phyloP scores from a whole-genome alignment of 2,888 invertebrate genomes.

The Drosophila nr. fundita region DNA sequence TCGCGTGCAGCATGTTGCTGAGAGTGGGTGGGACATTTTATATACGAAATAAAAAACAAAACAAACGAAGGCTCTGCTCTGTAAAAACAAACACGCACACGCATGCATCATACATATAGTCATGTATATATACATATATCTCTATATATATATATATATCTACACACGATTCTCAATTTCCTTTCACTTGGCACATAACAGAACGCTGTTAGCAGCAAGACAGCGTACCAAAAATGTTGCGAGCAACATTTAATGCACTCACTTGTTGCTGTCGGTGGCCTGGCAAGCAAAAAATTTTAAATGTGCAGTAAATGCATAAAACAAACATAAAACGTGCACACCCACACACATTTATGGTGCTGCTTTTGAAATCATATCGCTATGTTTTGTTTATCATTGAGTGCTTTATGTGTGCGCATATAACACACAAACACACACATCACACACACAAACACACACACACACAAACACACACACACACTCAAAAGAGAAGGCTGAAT shows the following conservation, averaged over 20 bases:
- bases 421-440: no score
- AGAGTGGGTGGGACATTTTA: slow-evolving; percentile 11
- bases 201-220: slow-evolving; percentile 42
- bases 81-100: background rate
- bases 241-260: slow-evolving; percentile 22
- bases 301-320: slow-evolving; percentile 11
- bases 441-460: no score
- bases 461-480: slow-evolving; percentile 12
- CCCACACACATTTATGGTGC: background rate
- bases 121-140: slow-evolving; percentile 10
- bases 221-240: slow-evolving; percentile 25
- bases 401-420: slow-evolving; percentile 8
- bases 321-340: slow-evolving; percentile 3
- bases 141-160: background rate
- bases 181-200: slow-evolving; percentile 44
- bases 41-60: slow-evolving; percentile 10
- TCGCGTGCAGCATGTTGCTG: slow-evolving; percentile 42
- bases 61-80: slow-evolving; percentile 4
- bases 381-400: slow-evolving; percentile 1
- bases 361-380: background rate
- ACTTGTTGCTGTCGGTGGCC: slow-evolving; percentile 43
- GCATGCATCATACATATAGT: background rate
- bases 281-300: slow-evolving; percentile 7
- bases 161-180: slow-evolving; percentile 8
- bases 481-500: slow-evolving; percentile 16